Evolutionary conservation across 2,113 vertebrate species (phyloP), one percentile per base, ranked within the genome.

Genomic region (Taurulus bubalis): DNA sequence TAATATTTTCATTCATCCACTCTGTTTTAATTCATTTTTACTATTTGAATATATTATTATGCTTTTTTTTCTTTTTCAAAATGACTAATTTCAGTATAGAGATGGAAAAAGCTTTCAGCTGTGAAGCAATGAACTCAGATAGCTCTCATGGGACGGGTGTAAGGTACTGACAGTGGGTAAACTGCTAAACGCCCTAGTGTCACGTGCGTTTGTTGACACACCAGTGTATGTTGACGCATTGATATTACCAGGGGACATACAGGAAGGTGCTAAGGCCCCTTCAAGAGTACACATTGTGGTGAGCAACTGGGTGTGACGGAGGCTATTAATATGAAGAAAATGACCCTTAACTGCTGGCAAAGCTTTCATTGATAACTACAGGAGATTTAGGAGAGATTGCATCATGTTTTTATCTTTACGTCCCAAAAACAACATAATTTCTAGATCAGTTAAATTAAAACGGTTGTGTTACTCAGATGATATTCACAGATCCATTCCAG

Each of bases 131-230:
- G 26, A 0, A 69, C 20, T 67, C 16, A 42, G 20, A 28, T 47
- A 49, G 34, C 51, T 51, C 30, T 77, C 11, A 14, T 38, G 64
- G 65, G 76, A 42, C 0, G 1, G 58, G 71, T 14, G 58, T 3
- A 14, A 40, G 24, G 47, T 32, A 71, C 68, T 6, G 26, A 20
- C 63, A 45, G 11, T 28, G 36, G 36, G 4, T 69, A 72, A 87
- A 87, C 59, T 68, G 26, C 73, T 75, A 63, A 71, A 82, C 42
- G 60, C 67, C 64, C 47, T 18, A 15, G 56, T 85, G 79, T 26
- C 34, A 7, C 12, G 28, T 80, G 18, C 62, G 47, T 83, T 85
- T 90, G 77, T 88, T 88, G 85, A 87, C 63, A 71, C 15, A 0
- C 47, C 58, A 72, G 70, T 40, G 58, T 70, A 64, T 85, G 86